phyloP scores from a whole-genome alignment of 2,113 vertebrate genomes.

The Atherinomorus stipes region DNA sequence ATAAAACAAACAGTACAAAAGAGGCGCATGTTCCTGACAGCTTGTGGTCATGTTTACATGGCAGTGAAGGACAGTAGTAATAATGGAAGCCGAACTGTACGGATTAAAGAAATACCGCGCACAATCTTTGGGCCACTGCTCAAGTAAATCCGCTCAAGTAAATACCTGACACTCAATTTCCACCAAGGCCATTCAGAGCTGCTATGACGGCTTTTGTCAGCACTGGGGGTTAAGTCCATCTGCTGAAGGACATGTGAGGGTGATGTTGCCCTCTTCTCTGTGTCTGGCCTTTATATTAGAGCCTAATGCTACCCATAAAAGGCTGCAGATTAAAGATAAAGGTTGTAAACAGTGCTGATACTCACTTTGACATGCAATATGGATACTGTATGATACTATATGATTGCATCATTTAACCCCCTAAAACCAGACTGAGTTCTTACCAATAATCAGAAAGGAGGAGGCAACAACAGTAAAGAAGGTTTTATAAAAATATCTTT shows the following conservation, averaged over 20 bases:
- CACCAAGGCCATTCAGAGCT: constrained; percentile 45
- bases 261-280: constrained; percentile 38
- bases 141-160: constrained; percentile 73
- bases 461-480: constrained; percentile 9
- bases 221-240: constrained; percentile 58
- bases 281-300: constrained; percentile 40
- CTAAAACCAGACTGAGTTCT: not conserved
- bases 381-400: not conserved
- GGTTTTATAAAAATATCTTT: constrained; percentile 24
- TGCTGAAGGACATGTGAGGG: constrained; percentile 57
- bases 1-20: constrained; percentile 5
- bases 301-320: not conserved
- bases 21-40: constrained; percentile 5
- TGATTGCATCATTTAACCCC: constrained; percentile 17
- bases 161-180: constrained; percentile 76
- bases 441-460: constrained; percentile 3
- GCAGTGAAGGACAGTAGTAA: constrained; percentile 37
- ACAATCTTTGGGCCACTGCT: constrained; percentile 60
- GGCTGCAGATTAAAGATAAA: constrained; percentile 27
- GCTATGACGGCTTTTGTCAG: constrained; percentile 62
- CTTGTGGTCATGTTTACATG: constrained; percentile 45
- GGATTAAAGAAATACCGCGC: constrained; percentile 73
- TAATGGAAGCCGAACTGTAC: constrained; percentile 36
- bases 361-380: not conserved
- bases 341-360: constrained; percentile 26